A percentile compares a stretch with the other conserved stretches of the same genome.
Evolutionary conservation across 2,888 invertebrate genomes (phyloP).

Genomic region (Chrysolina haemoptera): DNA sequence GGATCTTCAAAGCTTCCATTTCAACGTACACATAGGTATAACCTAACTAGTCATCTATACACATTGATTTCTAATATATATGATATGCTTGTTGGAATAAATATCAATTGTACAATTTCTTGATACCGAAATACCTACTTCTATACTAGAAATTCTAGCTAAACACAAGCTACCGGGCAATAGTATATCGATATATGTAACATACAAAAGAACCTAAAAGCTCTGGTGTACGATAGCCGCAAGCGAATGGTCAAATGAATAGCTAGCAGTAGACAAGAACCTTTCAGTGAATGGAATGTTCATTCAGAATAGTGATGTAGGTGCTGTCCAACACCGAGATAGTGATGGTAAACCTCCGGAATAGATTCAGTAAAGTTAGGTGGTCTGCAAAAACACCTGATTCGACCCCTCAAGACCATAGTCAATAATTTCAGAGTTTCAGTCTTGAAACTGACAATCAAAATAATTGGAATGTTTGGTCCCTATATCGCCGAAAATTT

Average conservation of each 20-base stretch:
- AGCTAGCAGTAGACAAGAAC: background rate
- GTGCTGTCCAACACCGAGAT: no score
- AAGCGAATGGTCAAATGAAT: background rate
- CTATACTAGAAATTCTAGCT: background rate
- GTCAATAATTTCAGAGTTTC: background rate
- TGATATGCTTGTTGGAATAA: slow-evolving; percentile 17
- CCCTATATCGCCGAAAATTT: no score
- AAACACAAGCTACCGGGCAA: background rate
- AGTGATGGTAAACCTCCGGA: background rate
- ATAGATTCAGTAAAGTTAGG: background rate
- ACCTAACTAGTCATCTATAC: background rate
- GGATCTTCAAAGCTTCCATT: background rate
- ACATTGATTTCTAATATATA: background rate
- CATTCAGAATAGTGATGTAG: background rate
- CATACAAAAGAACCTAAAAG: background rate
- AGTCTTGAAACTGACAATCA: no score
- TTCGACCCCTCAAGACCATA: background rate
- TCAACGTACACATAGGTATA: background rate
- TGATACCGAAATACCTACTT: background rate
- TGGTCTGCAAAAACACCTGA: background rate
- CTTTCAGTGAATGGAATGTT: background rate
- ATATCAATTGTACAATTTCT: slow-evolving; percentile 1
- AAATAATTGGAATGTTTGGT: no score
- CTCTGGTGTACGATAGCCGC: background rate
- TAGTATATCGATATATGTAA: background rate